Base-by-base conservation (phyloP, 1,140 invertebrate species). In the Uloborus diversus region DNA sequence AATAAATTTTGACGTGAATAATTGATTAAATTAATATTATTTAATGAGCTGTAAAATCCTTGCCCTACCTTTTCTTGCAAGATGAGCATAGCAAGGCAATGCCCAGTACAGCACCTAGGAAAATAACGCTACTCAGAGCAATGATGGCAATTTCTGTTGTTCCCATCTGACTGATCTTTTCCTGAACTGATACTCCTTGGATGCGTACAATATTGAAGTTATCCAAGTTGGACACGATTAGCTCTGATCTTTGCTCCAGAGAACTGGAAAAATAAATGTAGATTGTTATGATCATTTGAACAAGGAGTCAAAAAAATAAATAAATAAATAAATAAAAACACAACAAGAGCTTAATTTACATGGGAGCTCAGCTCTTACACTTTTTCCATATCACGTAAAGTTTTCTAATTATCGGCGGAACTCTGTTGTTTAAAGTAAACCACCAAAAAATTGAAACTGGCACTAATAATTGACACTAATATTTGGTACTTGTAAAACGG, bases 91-190 rank as follows among this genome's bases (percentile, higher is more conserved):
- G 62, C 3, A 85, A 51, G 20, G 80, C 82, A n/a, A 94, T 89
- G 2, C 93, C 92, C 0, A 93, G 91, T 0, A 92, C 89, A 1
- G 93, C 93, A 9, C 93, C 93, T 27, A 94, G 84, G 84, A 94
- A 94, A 33, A 95, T 90, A 47, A 94, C 87, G 59, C 92, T 92
- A 23, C 92, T 92, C 1, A 95, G 88, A 0, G 93, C 90, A 3
- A 95, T 90, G 1, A 93, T 91, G 14, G 92, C 92, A 17, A 94
- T 90, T 86, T 95, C 93, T 79, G 94, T 88, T 2, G 92, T 91
- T n/a, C 92, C 92, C 35, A 92, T 86, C 47, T 91, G 84, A 56
- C 89, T 87, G 75, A 88, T 87, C 73, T 89, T 89, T 35, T 85
- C 83, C 35, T 84, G 84, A 0, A 85, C 84, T 23, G 86, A 84